A percentile compares a stretch with the other conserved stretches of the same genome.
phyloP scores from a whole-genome alignment of 1,140 invertebrate species.

The Pogonomyrmex barbatus region DNA sequence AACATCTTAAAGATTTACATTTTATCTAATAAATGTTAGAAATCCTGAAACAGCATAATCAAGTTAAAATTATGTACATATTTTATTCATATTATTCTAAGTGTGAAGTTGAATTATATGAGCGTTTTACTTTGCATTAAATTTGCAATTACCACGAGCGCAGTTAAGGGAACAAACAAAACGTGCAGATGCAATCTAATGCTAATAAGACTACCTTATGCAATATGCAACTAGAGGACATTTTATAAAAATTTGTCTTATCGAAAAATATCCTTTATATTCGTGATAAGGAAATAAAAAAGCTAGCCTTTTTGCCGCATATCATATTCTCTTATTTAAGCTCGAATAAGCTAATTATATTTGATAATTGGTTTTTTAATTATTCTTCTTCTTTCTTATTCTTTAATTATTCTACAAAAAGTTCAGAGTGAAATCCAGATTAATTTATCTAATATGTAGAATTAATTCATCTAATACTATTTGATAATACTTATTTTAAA shows the following conservation, averaged over 20 bases:
- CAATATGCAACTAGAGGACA: constrained; percentile 4
- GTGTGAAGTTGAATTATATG: constrained; percentile 8
- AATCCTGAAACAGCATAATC: not conserved
- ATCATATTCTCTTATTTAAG: not conserved
- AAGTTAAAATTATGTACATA: not conserved
- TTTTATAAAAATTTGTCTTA: constrained; percentile 6
- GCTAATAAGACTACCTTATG: constrained; percentile 33
- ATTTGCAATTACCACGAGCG: constrained; percentile 9
- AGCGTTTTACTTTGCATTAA: constrained; percentile 41
- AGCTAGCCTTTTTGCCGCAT: not conserved
- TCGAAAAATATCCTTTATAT: not conserved
- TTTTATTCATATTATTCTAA: constrained; percentile 19
- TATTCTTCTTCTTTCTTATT: not conserved
- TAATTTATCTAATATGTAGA: not conserved
- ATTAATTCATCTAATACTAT: not conserved
- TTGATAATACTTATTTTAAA: not conserved
- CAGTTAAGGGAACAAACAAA: constrained; percentile 19
- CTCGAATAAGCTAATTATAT: not conserved
- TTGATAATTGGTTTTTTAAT: not conserved
- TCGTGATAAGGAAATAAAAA: not conserved
- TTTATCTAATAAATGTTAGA: not conserved
- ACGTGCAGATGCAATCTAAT: constrained; percentile 12
- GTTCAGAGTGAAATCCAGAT: not conserved
- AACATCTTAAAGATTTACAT: not conserved
- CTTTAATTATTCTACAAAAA: not conserved